A percentile compares a stretch with the other conserved stretches of the same genome.
phyloP scores from a whole-genome alignment of 2,113 vertebrate genomes.

The Centrocercus urophasianus region DNA sequence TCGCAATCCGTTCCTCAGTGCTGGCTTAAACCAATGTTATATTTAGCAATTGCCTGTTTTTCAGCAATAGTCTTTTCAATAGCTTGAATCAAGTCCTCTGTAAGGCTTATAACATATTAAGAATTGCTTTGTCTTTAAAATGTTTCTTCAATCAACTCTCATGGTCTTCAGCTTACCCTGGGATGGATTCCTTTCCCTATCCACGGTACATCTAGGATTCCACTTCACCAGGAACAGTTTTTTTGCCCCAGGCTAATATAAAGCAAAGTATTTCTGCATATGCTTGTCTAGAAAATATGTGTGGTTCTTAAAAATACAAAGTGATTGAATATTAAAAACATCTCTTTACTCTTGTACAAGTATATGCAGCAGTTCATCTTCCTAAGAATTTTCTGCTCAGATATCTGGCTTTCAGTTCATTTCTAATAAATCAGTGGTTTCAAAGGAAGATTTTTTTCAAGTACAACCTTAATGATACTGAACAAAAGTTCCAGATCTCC shows the following conservation, averaged over 20 bases:
- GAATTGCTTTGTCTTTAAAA: conserved; percentile 65
- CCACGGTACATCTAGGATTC: conserved; percentile 53
- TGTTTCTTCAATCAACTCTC: conserved; percentile 41
- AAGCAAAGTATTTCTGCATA: conserved; percentile 38
- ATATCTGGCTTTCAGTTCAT: conserved; percentile 64
- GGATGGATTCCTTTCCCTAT: neutral
- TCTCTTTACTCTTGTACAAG: conserved; percentile 51
- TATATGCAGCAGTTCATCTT: conserved; percentile 53
- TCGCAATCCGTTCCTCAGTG: conserved; percentile 68
- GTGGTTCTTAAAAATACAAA: conserved; percentile 30
- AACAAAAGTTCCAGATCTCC: conserved; percentile 26
- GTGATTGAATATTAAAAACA: conserved; percentile 39
- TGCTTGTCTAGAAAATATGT: conserved; percentile 12
- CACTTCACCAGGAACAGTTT: conserved; percentile 11
- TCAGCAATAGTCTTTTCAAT: conserved; percentile 51
- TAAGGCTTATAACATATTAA: conserved; percentile 62
- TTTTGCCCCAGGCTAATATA: conserved; percentile 49
- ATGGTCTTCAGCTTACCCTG: conserved; percentile 44
- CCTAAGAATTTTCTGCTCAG: conserved; percentile 53
- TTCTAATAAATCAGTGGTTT: conserved; percentile 47
- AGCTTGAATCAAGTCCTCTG: conserved; percentile 54
- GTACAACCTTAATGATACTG: neutral
- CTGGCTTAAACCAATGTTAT: conserved; percentile 65
- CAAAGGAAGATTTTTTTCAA: conserved; percentile 40
- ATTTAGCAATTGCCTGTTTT: conserved; percentile 59